Evolutionary conservation across 2,888 invertebrate species (phyloP).

Genomic region (Pseudococcus jackbeardsleyi): DNA sequence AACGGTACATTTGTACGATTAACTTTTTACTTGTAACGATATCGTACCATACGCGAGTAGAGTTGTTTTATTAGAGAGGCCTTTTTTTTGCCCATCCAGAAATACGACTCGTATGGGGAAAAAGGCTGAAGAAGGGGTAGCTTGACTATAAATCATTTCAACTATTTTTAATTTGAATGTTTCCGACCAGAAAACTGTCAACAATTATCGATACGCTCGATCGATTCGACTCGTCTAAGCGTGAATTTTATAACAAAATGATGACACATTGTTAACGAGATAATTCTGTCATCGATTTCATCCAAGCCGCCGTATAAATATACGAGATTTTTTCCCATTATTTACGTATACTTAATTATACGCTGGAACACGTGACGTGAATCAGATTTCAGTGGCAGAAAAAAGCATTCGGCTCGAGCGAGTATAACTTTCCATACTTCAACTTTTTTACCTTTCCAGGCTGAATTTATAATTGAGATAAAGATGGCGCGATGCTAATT

Average conservation of each 20-base stretch:
- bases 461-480: slow-evolving; percentile 8
- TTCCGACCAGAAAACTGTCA: slow-evolving; percentile 37
- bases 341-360: slow-evolving; percentile 9
- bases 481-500: not conserved
- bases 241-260: slow-evolving; percentile 11
- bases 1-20: slow-evolving; percentile 35
- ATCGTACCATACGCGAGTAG: not conserved
- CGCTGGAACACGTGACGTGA: not conserved
- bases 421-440: not conserved
- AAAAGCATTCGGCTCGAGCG: not conserved
- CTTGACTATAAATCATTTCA: slow-evolving; percentile 2
- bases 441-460: not conserved
- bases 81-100: not conserved
- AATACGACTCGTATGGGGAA: not conserved
- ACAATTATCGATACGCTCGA: slow-evolving; percentile 26
- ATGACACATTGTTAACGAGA: slow-evolving; percentile 42
- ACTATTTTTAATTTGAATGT: slow-evolving; percentile 20
- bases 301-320: not conserved
- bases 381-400: not conserved
- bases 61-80: not conserved
- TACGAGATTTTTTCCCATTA: not conserved
- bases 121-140: not conserved
- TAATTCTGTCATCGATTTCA: slow-evolving; percentile 1
- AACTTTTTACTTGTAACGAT: slow-evolving; percentile 36
- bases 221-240: not conserved